Evolutionary conservation across 2,113 vertebrate species (phyloP).

Genomic region (Syngnathus floridae): DNA sequence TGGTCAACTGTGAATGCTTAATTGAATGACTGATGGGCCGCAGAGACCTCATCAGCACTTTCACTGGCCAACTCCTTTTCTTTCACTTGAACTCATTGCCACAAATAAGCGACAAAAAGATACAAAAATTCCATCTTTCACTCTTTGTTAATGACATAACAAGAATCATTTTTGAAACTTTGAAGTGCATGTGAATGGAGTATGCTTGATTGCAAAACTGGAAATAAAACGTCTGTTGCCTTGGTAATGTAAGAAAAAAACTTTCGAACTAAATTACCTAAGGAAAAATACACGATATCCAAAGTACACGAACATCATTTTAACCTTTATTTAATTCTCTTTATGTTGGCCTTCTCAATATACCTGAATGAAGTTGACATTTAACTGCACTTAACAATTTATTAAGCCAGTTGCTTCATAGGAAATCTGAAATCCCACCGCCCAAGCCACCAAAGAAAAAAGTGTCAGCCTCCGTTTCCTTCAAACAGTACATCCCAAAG

Average conservation of each 20-base stretch:
- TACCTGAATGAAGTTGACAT: neutral
- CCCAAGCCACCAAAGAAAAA: neutral
- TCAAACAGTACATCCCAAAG: conserved; percentile 16
- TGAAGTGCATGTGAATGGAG: neutral
- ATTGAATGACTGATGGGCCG: conserved; percentile 35
- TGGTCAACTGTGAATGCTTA: conserved; percentile 34
- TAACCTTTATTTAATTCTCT: neutral
- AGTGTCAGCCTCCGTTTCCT: conserved; percentile 6
- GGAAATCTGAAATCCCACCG: neutral
- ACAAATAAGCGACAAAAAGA: neutral
- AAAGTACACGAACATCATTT: neutral
- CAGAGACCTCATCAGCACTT: conserved; percentile 45
- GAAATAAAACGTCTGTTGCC: neutral
- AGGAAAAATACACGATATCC: neutral
- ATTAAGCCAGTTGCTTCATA: neutral
- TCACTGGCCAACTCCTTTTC: conserved; percentile 17
- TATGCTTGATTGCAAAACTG: neutral
- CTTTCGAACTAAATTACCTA: neutral
- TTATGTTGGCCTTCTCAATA: neutral
- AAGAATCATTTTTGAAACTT: neutral
- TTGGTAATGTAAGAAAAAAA: neutral
- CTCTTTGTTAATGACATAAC: neutral
- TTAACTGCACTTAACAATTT: neutral
- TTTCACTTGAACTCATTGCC: conserved; percentile 3
- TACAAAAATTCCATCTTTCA: neutral